These are phyloP conservation scores for Beris chalybata DNA, from an alignment of 2,888 invertebrate species.

Conservation along the genomic window DNA sequence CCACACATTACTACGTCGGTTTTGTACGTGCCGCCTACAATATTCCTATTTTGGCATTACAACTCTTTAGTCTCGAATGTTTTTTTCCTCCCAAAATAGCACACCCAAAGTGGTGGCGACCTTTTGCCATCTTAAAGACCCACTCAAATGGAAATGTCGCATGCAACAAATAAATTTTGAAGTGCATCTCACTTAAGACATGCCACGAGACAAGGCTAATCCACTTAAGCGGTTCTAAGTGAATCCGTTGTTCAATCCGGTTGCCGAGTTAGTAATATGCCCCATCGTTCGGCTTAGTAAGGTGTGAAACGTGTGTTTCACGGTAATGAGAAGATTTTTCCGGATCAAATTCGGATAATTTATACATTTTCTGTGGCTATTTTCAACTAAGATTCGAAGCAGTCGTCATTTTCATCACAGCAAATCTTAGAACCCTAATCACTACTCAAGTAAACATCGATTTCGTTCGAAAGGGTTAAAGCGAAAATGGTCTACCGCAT, in stretches of 20 bases:
- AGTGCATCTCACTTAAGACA: conserved; percentile 37
- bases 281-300: neutral
- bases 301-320: conserved; percentile 32
- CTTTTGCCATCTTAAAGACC: conserved; percentile 21
- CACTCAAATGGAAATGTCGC: conserved; percentile 20
- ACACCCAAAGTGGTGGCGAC: conserved; percentile 17
- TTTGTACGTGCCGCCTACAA: no score
- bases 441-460: neutral
- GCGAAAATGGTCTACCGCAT: conserved; percentile 12
- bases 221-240: conserved; percentile 33
- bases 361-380: conserved; percentile 4
- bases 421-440: neutral
- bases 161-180: conserved; percentile 16
- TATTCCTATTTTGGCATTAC: no score
- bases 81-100: no score
- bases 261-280: neutral
- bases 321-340: conserved; percentile 13
- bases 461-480: neutral
- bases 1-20: no score
- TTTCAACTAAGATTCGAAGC: neutral
- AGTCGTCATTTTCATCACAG: neutral
- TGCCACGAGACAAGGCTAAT: conserved; percentile 38
- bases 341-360: conserved; percentile 21
- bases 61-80: no score
- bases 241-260: conserved; percentile 13